Percentiles rank a stretch among this genome's conserved stretches.
These are phyloP conservation scores for Andrena dorsata DNA, from an alignment of 2,888 invertebrate genomes.

Conservation along the genomic window DNA sequence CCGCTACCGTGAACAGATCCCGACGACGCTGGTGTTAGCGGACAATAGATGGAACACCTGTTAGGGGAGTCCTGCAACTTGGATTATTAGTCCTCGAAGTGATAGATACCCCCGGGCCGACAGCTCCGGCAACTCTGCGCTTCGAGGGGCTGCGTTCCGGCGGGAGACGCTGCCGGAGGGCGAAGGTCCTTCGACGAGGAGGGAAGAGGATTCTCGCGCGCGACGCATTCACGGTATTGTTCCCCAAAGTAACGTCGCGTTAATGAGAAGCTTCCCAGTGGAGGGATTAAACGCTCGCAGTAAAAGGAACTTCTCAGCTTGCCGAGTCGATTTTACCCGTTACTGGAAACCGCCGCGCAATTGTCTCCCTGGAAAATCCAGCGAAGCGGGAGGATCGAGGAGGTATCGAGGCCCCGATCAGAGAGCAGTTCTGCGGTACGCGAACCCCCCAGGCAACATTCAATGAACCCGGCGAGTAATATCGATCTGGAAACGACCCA, in stretches of 20 bases:
- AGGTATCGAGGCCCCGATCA: too few relatives aligned
- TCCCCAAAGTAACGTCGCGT: not conserved
- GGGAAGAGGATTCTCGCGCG: not conserved
- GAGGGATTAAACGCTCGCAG: not conserved
- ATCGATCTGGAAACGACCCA: too few relatives aligned
- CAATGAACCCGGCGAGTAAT: too few relatives aligned
- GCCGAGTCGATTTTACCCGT: not conserved
- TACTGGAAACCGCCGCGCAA: not conserved
- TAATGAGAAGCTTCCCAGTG: not conserved
- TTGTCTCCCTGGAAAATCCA: not conserved
- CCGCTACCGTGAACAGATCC: not conserved
- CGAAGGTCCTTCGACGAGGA: not conserved
- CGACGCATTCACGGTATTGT: not conserved
- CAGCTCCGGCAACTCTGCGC: slow-evolving; percentile 23
- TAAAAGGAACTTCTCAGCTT: not conserved
- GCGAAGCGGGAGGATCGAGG: not conserved
- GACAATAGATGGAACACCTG: slow-evolving; percentile 21
- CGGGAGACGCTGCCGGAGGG: not conserved
- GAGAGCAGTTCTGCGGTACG: too few relatives aligned
- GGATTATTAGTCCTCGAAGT: not conserved
- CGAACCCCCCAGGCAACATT: too few relatives aligned
- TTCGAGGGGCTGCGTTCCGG: slow-evolving; percentile 21
- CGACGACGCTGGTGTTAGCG: not conserved
- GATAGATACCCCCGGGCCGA: not conserved
- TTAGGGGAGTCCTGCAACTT: slow-evolving; percentile 1